These are phyloP conservation scores for Otus scops DNA, from an alignment of 2,797 vertebrate genomes.

Conservation along the genomic window DNA sequence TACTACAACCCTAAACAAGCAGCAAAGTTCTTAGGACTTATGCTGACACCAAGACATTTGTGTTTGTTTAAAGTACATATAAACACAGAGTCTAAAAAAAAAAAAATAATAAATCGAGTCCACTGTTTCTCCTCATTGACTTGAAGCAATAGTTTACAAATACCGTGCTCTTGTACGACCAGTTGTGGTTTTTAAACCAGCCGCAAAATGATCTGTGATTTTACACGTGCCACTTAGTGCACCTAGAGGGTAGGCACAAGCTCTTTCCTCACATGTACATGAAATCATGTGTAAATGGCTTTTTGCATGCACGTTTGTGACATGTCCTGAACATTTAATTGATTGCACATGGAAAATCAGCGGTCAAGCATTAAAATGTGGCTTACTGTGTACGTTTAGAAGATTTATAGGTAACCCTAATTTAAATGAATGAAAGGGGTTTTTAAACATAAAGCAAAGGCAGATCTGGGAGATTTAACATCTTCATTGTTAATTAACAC, in stretches of 20 bases:
- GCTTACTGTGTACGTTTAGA: neutral
- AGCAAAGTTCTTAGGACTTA: conserved; percentile 15
- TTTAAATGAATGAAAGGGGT: conserved; percentile 34
- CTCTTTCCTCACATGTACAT: neutral
- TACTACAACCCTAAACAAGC: neutral
- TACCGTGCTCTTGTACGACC: neutral
- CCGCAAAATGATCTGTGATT: neutral
- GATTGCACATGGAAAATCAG: neutral
- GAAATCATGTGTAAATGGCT: neutral
- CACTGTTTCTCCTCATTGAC: neutral
- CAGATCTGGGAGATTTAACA: neutral
- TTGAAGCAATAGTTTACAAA: neutral
- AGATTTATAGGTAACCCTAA: neutral
- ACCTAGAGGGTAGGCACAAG: neutral
- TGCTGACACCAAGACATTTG: neutral
- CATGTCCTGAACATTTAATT: neutral
- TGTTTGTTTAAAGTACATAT: neutral
- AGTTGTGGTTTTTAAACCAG: neutral
- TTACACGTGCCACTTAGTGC: neutral
- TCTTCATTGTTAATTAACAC: neutral
- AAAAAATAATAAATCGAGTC: neutral
- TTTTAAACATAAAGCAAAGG: conserved; percentile 12
- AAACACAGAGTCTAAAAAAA: neutral
- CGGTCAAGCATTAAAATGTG: neutral
- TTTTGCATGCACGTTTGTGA: neutral